phyloP scores from a whole-genome alignment of 2,888 invertebrate genomes.

The Opisthograptis luteolata region DNA sequence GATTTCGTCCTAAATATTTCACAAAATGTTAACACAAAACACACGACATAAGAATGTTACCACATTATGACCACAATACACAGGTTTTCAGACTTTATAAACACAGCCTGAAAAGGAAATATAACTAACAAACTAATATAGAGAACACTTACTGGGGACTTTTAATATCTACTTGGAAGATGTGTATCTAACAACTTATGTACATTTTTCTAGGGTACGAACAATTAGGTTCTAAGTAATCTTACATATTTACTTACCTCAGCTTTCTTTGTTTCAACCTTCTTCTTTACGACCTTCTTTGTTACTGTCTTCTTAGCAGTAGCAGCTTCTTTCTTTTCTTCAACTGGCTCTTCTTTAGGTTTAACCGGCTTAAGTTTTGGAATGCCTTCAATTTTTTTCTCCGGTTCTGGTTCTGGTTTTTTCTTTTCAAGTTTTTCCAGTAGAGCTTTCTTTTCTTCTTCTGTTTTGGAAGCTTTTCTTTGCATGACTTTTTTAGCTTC shows the following conservation, averaged over 20 bases:
- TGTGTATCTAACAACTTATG: conserved; percentile 9
- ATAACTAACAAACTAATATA: conserved; percentile 2
- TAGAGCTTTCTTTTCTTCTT: conserved; percentile 78
- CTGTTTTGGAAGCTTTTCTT: conserved; percentile 78
- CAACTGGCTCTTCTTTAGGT: conserved; percentile 76
- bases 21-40: conserved; percentile 65
- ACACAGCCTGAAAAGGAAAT: not conserved
- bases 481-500: conserved; percentile 77
- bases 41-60: conserved; percentile 49
- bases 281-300: conserved; percentile 79
- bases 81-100: not conserved
- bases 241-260: conserved; percentile 69
- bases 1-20: conserved; percentile 75
- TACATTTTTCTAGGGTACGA: conserved; percentile 11
- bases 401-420: conserved; percentile 77
- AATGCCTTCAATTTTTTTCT: conserved; percentile 85
- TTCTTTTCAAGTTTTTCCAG: conserved; percentile 80
- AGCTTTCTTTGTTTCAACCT: conserved; percentile 76
- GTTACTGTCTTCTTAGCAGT: conserved; percentile 75
- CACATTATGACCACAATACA: conserved; percentile 21
- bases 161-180: conserved; percentile 4
- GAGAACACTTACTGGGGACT: conserved; percentile 9
- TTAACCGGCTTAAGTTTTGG: conserved; percentile 85
- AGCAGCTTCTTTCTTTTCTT: conserved; percentile 71
- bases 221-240: not conserved